phyloP scores from a whole-genome alignment of 2,888 invertebrate genomes.

The Petrolisthes cinctipes region DNA sequence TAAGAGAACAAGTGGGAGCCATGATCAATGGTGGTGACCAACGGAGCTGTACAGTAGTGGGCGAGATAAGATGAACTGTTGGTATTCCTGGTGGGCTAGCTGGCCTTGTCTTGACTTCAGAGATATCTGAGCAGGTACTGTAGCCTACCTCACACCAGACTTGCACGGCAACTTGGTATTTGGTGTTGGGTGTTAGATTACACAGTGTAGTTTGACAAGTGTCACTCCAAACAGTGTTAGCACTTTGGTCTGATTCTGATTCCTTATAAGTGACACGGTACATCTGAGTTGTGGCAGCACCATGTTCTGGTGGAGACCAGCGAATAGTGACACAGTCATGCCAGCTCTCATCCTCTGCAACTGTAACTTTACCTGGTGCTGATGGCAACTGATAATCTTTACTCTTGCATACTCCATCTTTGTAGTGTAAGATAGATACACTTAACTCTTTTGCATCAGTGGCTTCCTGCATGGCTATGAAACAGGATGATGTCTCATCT shows the following conservation, averaged over 20 bases:
- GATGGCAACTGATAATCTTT: constrained; percentile 12
- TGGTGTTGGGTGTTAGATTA: constrained; percentile 8
- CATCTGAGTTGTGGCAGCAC: background rate
- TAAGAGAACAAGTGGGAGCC: background rate
- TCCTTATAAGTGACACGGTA: constrained; percentile 14
- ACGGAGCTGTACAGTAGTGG: background rate
- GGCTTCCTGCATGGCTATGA: background rate
- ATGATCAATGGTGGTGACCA: constrained; percentile 1
- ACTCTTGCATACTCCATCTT: background rate
- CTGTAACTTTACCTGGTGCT: constrained; percentile 15
- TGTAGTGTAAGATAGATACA: constrained; percentile 5
- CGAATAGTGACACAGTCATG: constrained; percentile 12
- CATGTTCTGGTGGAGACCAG: constrained; percentile 10
- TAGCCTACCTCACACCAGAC: constrained; percentile 21
- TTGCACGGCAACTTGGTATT: constrained; percentile 23
- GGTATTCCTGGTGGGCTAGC: constrained; percentile 10
- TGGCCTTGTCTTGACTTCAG: constrained; percentile 10
- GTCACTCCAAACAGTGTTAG: background rate
- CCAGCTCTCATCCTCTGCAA: background rate
- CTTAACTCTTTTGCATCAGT: background rate
- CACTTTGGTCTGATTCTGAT: background rate
- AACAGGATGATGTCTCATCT: background rate
- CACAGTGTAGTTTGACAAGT: background rate
- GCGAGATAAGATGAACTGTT: background rate
- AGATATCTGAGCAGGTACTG: background rate